Conservation (phyloP, 2,113 vertebrate species). For the Daphoenositta chrysoptera region DNA sequence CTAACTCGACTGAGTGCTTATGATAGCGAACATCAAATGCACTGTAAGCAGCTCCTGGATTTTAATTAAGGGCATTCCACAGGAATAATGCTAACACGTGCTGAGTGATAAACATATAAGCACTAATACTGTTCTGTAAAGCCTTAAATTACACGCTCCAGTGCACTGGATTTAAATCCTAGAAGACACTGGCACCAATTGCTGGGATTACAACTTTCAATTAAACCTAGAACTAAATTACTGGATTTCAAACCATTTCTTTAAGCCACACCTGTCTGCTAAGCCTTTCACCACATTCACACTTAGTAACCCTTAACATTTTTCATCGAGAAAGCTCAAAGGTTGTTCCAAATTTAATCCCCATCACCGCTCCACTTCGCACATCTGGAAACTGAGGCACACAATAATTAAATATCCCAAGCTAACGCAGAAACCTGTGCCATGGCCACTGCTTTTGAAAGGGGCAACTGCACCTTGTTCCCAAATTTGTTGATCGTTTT, state of each 20-base stretch:
- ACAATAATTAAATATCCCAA: background rate
- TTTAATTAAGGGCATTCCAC: conserved; percentile 50
- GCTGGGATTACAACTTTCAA: conserved; percentile 27
- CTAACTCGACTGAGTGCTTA: background rate
- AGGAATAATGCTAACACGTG: conserved; percentile 20
- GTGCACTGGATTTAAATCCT: background rate
- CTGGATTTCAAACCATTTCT: conserved; percentile 21
- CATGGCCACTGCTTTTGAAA: background rate
- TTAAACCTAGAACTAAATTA: conserved; percentile 27
- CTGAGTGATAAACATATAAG: conserved; percentile 1
- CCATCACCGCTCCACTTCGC: background rate
- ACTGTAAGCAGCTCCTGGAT: background rate
- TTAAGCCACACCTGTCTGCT: conserved; percentile 24
- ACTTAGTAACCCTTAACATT: background rate
- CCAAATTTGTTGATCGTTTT: background rate
- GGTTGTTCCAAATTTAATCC: background rate
- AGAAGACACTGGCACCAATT: conserved; percentile 8
- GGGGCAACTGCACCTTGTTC: background rate
- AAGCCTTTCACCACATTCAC: background rate
- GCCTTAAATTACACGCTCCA: conserved; percentile 4
- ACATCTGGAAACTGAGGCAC: background rate
- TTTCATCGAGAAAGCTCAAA: background rate
- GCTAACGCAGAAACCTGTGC: background rate
- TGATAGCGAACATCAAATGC: background rate
- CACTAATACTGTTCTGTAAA: background rate